Evolutionary conservation across 2,113 vertebrate species (phyloP).

Genomic region (Nesoenas mayeri): DNA sequence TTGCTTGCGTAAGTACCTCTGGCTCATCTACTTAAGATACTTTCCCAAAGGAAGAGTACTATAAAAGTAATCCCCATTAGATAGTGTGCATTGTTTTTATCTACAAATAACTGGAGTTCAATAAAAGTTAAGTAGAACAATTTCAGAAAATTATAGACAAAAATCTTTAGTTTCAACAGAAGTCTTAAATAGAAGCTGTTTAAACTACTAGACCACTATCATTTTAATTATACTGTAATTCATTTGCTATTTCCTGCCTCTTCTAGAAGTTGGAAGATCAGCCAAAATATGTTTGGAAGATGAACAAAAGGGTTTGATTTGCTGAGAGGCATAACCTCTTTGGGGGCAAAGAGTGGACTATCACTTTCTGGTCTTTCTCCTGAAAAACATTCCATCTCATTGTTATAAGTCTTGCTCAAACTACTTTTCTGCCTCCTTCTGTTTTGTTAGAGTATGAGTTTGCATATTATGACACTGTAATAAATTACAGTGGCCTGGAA

Average conservation of each 20-base stretch:
- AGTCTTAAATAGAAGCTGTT: background rate
- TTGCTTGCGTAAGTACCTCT: constrained; percentile 3
- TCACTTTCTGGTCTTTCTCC: background rate
- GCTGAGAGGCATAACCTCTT: background rate
- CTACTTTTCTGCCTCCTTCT: background rate
- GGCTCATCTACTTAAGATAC: background rate
- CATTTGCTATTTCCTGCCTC: background rate
- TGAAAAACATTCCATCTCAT: background rate
- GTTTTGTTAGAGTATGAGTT: background rate
- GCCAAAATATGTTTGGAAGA: background rate
- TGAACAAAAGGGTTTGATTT: constrained; percentile 18
- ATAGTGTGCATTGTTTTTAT: background rate
- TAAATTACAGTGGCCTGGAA: background rate
- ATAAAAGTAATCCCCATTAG: background rate
- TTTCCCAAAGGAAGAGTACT: background rate
- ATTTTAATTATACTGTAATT: background rate
- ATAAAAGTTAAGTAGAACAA: background rate
- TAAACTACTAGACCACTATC: background rate
- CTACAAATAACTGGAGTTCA: background rate
- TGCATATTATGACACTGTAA: background rate
- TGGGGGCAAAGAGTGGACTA: background rate
- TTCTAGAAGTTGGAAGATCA: background rate
- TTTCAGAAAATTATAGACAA: background rate
- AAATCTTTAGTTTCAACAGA: background rate
- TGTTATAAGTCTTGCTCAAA: background rate